Conservation (phyloP, 1,140 invertebrate genomes). For the Aleiodes sp. region DNA sequence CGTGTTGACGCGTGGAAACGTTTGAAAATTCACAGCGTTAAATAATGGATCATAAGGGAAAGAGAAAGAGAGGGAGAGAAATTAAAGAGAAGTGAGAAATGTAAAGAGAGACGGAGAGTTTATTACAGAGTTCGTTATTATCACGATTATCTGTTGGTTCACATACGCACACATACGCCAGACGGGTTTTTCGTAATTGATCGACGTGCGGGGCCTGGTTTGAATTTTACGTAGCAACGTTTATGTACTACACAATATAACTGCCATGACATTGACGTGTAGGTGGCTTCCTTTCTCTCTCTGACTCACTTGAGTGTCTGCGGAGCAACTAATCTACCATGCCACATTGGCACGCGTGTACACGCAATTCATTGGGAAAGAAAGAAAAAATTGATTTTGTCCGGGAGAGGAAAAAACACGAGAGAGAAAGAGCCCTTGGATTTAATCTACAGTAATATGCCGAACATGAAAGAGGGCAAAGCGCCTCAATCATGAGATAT, state of each 20-base stretch:
- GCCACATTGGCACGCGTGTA: slow-evolving; percentile 11
- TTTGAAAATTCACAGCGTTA: slow-evolving; percentile 23
- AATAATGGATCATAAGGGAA: neutral
- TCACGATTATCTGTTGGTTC: slow-evolving; percentile 22
- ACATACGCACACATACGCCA: no score
- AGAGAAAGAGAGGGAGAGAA: neutral
- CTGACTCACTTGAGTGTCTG: neutral
- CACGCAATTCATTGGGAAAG: slow-evolving; percentile 12
- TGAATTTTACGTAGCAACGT: slow-evolving; percentile 9
- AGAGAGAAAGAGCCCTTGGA: slow-evolving; percentile 4
- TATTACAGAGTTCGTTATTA: slow-evolving; percentile 22
- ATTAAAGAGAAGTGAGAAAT: neutral
- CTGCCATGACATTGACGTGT: neutral
- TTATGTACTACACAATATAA: slow-evolving; percentile 21
- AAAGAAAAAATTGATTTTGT: slow-evolving; percentile 10
- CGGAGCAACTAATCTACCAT: neutral
- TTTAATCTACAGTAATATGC: neutral
- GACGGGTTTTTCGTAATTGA: slow-evolving; percentile 27
- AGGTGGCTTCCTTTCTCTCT: neutral
- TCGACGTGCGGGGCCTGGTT: slow-evolving; percentile 20
- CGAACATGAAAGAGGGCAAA: neutral
- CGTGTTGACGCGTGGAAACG: slow-evolving; percentile 33
- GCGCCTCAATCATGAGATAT: neutral
- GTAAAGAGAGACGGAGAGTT: neutral
- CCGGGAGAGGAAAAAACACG: no score